These are phyloP conservation scores for Rhinoderma darwinii DNA, from an alignment of 2,113 vertebrate species.

Conservation along the genomic window DNA sequence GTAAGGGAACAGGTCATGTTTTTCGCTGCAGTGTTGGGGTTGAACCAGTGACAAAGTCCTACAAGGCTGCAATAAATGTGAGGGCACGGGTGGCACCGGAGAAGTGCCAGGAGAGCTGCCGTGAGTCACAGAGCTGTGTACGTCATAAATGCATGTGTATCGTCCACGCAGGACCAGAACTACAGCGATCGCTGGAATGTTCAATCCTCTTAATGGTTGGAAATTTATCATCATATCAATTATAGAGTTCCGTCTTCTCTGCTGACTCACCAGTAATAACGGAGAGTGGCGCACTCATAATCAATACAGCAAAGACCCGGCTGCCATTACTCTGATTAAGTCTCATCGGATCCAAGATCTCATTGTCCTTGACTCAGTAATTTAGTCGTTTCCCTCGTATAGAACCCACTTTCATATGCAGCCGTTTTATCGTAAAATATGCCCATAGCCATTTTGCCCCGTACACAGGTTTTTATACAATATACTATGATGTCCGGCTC, in stretches of 20 bases:
- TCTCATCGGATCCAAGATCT: not conserved
- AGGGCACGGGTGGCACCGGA: not conserved
- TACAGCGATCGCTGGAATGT: not conserved
- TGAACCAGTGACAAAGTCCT: not conserved
- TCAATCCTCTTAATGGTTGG: not conserved
- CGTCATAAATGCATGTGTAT: not conserved
- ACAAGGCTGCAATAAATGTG: not conserved
- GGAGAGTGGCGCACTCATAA: not conserved
- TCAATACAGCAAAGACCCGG: not conserved
- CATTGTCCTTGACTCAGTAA: no score
- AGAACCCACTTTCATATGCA: no score
- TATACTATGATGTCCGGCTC: no score
- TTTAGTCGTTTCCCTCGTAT: no score
- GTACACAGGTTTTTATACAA: no score
- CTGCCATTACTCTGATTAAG: not conserved
- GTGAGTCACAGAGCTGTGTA: not conserved
- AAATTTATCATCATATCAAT: not conserved
- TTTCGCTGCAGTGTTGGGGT: not conserved
- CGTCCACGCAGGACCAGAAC: not conserved
- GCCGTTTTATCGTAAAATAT: no score
- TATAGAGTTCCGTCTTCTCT: not conserved
- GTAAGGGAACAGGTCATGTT: not conserved
- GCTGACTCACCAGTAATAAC: conserved; percentile 15
- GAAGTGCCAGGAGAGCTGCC: not conserved
- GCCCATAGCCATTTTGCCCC: no score